Percentiles rank a stretch among this genome's conserved stretches.
phyloP scores from a whole-genome alignment of 2,888 invertebrate species.

The Mythimna albipuncta region DNA sequence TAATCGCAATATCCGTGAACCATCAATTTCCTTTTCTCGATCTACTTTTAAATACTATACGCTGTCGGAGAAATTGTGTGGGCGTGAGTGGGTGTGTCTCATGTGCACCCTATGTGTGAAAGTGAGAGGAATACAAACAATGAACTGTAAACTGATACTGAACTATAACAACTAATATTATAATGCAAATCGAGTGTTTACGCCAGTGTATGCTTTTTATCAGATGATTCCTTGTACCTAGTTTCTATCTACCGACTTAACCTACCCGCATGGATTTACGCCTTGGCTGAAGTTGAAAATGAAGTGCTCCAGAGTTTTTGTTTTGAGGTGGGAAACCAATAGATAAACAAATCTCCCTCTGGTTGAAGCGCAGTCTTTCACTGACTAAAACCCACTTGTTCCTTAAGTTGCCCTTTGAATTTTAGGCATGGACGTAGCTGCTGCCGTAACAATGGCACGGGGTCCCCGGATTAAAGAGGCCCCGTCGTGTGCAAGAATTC shows the following conservation, averaged over 20 bases:
- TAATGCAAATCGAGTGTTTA: not conserved
- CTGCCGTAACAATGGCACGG: too few relatives aligned
- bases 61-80: conserved; percentile 7
- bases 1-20: conserved; percentile 50
- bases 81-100: conserved; percentile 1
- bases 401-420: too few relatives aligned
- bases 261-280: not conserved
- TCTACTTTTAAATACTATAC: conserved; percentile 29
- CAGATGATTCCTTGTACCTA: not conserved
- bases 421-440: too few relatives aligned
- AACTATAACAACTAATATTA: not conserved
- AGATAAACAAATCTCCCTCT: too few relatives aligned
- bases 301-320: too few relatives aligned
- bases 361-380: too few relatives aligned
- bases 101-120: not conserved
- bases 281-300: too few relatives aligned
- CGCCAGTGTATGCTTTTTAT: not conserved
- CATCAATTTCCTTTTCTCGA: conserved; percentile 48
- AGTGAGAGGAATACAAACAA: not conserved
- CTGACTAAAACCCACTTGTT: too few relatives aligned
- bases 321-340: too few relatives aligned
- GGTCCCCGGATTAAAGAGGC: too few relatives aligned
- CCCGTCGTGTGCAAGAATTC: too few relatives aligned
- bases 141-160: not conserved
- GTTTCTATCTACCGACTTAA: not conserved